A percentile compares a stretch with the other conserved stretches of the same genome.
These are phyloP conservation scores for Eulacestoma nigropectus DNA, from an alignment of 2,113 vertebrate species.

Conservation along the genomic window DNA sequence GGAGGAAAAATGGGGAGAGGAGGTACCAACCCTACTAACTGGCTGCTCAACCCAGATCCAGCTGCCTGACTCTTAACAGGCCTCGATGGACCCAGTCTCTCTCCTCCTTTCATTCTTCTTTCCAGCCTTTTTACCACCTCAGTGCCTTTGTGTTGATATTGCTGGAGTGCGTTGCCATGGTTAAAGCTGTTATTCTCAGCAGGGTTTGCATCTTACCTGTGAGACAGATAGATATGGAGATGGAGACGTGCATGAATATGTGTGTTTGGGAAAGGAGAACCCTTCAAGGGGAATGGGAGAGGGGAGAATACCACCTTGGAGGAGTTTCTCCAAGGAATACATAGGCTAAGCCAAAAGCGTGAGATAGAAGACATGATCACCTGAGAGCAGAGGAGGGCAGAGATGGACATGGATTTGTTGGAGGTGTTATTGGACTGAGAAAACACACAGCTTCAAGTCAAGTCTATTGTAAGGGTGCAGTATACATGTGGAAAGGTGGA, in stretches of 20 bases:
- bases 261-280: not conserved
- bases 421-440: not conserved
- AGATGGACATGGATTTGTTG: not conserved
- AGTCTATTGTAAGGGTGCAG: not conserved
- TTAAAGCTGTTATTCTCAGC: constrained; percentile 12
- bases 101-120: not conserved
- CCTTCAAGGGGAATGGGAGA: not conserved
- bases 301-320: not conserved
- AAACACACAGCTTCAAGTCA: not conserved
- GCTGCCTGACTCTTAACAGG: not conserved
- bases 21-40: not conserved
- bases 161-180: not conserved
- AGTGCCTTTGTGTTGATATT: not conserved
- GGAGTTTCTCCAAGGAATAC: not conserved
- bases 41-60: not conserved
- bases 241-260: not conserved
- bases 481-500: not conserved
- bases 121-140: not conserved
- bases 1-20: not conserved
- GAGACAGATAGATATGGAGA: not conserved
- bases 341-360: not conserved
- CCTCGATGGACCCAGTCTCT: not conserved
- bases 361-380: not conserved
- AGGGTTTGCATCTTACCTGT: not conserved
- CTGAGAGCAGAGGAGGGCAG: not conserved